Base-by-base conservation (phyloP, 2,113 vertebrate species). In the Lota lota region DNA sequence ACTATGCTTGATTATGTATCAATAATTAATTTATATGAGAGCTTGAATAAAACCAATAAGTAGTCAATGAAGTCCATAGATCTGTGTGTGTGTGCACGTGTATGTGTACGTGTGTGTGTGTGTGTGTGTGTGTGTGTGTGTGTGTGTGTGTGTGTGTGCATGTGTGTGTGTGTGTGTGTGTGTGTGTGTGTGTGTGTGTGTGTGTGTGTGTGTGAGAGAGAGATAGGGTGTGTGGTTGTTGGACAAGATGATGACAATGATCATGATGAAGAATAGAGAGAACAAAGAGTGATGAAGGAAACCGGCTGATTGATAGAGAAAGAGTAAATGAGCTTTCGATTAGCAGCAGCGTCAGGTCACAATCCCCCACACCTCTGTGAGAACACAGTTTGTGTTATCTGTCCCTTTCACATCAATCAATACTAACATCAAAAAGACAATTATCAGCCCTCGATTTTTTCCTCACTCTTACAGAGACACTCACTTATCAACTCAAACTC, bases 401-500 rank as follows among this genome's bases (percentile, higher is more conserved):
- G 8, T 59, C 57, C 21, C 57, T 59, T 21, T 59, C 19, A 21
- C n/a, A 12, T 11, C 21, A 21, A 59, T 59, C 57, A 59, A 59
- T 59, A 59, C 20, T 21, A 59, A 20, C 20, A 59, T 59, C 57
- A 59, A 59, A 59, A 59, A 59, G 57, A 59, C 57, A 20, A 59
- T 59, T 59, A 59, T 19, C 57, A 21, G 21, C 57, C 21, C n/a
- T 59, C 19, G n/a, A 59, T 59, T 21, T 12, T n/a, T 59, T 59
- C 57, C 19, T 20, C 57, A 20, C 57, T 19, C 11, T 21, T 59
- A 12, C n/a, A 59, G 57, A 59, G 57, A 59, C 19, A 59, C 57
- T 59, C 57, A 59, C 11, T 59, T 59, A 59, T 59, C 57, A 59
- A 59, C 57, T 21, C 57, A 59, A 20, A 59, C 57, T 59, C 57